Conservation (phyloP, 2,797 vertebrate genomes). For the Diplodus sargus region DNA sequence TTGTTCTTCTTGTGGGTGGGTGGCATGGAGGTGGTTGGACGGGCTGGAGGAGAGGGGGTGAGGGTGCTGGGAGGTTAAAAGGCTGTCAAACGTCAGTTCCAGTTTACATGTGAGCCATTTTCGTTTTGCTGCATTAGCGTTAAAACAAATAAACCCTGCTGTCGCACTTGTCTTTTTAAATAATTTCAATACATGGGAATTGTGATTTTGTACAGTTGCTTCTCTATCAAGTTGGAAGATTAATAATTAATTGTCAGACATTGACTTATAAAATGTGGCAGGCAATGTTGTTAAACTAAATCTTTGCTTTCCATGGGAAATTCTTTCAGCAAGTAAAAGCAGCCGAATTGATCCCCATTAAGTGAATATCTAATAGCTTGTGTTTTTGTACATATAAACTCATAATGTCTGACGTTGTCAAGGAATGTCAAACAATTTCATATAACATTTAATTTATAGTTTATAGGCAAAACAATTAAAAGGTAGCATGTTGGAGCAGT, state of each 20-base stretch:
- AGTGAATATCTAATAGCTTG: no score
- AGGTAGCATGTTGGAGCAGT: neutral
- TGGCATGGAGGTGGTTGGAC: constrained; percentile 54
- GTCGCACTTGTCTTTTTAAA: constrained; percentile 54
- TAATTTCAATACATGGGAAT: constrained; percentile 43
- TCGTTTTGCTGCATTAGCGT: constrained; percentile 55
- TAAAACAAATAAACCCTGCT: constrained; percentile 68
- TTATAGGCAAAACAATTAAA: neutral
- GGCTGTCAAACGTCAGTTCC: constrained; percentile 73
- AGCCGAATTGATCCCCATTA: constrained; percentile 2
- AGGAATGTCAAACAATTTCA: neutral
- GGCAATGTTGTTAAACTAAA: constrained; percentile 9
- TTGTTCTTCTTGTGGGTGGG: constrained; percentile 69
- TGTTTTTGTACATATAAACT: neutral
- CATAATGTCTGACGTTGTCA: neutral
- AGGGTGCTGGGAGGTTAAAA: constrained; percentile 68
- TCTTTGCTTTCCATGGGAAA: neutral
- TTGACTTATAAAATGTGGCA: neutral
- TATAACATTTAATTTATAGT: neutral
- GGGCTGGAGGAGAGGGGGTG: constrained; percentile 12
- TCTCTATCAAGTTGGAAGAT: constrained; percentile 29
- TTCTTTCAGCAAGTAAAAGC: neutral
- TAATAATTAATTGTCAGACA: neutral
- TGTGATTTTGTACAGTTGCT: constrained; percentile 28
- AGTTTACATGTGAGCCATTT: constrained; percentile 71